Percentiles rank a stretch among this genome's conserved stretches.
phyloP scores from a whole-genome alignment of 2,113 vertebrate species.

The Phalacrocorax brasilianus region DNA sequence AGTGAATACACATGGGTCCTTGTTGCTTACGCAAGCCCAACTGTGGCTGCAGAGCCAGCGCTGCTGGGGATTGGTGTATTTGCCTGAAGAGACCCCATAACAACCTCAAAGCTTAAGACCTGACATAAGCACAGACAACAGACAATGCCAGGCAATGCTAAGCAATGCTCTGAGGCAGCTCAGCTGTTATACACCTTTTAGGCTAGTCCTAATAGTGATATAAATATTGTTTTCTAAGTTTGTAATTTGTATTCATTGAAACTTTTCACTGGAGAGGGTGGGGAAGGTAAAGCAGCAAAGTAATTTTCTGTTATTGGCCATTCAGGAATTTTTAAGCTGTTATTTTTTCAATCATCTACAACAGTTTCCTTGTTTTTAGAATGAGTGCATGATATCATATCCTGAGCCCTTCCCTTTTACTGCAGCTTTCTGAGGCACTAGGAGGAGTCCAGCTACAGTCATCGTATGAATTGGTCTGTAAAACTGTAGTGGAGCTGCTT shows the following conservation, averaged over 20 bases:
- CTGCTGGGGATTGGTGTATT: not conserved
- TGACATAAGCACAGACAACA: not conserved
- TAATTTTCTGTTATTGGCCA: not conserved
- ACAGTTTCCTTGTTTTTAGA: slow-evolving; percentile 45
- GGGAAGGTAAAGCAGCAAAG: not conserved
- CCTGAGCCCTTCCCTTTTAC: slow-evolving; percentile 62
- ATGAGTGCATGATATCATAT: slow-evolving; percentile 56
- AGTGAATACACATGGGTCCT: not conserved
- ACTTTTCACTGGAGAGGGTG: not conserved
- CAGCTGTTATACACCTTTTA: not conserved
- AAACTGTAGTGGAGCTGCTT: not conserved
- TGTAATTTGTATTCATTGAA: not conserved
- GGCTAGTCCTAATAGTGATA: not conserved
- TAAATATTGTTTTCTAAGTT: not conserved
- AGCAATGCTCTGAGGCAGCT: not conserved
- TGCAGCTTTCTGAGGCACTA: slow-evolving; percentile 9
- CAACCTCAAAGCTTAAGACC: not conserved
- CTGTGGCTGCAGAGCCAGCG: not conserved
- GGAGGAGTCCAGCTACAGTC: slow-evolving; percentile 20
- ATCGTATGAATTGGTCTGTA: not conserved
- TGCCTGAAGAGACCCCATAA: not conserved
- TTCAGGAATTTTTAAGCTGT: not conserved
- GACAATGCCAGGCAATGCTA: not conserved
- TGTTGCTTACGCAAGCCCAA: not conserved
- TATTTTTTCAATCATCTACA: not conserved